Evolutionary conservation across 2,888 invertebrate genomes (phyloP), one percentile per base, ranked within the genome.

Genomic region (Caenorhabditis afra): DNA sequence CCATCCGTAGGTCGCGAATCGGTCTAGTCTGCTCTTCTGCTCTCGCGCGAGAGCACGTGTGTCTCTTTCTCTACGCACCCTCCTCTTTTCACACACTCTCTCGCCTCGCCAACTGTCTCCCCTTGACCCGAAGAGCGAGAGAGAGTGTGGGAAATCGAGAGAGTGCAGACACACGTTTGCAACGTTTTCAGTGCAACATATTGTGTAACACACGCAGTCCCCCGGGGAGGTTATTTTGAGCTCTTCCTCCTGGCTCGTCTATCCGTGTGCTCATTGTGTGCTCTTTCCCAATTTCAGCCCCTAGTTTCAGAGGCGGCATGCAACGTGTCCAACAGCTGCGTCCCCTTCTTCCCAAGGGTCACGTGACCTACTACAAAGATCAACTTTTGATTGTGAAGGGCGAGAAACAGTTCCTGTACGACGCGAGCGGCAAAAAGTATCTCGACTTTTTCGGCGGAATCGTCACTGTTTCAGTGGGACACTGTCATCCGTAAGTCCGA

Each of bases 371-470:
- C 62, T 84, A 84, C 58, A 82, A 83, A 29, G 79, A 84, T 68
- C 82, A 81, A 20, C 12, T 98, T 49, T 92, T 96, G 8, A 92
- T 98, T 0, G 94, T 94, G 89, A 73, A 70, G 12, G 85, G 86
- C 23, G 77, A 85, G 55, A 66, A 75, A 59, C 87, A 87, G 75
- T 86, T 82, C 59, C 79, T 87, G 35, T 87, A 61, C 35, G 85
- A 86, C 61, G 44, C 65, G n/a, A 73, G 81, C 39, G 83, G 82
- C 39, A 82, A 82, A 65, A 93, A 95, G 86, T 99, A 97, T 91
- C 92, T 99, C 82, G 98, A 99, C 91, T 93, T 98, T 92, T 96
- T 96, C 90, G 97, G 94, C 5, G 98, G 98, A 8, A 97, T 99
- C 86, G 97, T 96, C 16, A 99, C 98, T 0, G 95, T 98, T 61